Evolutionary conservation across 2,888 invertebrate species (phyloP).

Genomic region (Leptogaster cylindrica): DNA sequence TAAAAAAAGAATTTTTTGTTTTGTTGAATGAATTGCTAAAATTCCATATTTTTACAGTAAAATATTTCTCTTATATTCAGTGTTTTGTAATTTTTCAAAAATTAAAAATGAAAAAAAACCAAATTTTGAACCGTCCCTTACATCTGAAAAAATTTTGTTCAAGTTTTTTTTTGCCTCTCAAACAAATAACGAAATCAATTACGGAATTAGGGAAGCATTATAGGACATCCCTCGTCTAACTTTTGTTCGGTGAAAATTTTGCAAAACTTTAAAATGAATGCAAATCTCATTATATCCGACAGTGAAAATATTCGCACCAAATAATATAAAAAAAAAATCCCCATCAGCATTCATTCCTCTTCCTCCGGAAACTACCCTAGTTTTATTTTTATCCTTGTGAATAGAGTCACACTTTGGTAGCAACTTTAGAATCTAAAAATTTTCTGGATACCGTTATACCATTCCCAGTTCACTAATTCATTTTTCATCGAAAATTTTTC

Average conservation of each 20-base stretch:
- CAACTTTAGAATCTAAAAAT: not conserved
- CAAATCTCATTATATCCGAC: slow-evolving; percentile 33
- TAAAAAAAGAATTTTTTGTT: not conserved
- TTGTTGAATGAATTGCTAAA: too few species aligned
- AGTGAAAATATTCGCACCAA: slow-evolving; percentile 14
- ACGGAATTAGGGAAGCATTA: slow-evolving; percentile 14
- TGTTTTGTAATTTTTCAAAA: too few species aligned
- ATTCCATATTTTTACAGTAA: too few species aligned
- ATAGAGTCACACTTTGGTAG: slow-evolving; percentile 12
- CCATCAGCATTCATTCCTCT: too few species aligned
- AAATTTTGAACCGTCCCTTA: too few species aligned
- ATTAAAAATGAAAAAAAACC: too few species aligned
- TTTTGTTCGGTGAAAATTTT: slow-evolving; percentile 1
- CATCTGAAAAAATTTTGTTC: too few species aligned
- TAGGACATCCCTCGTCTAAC: not conserved
- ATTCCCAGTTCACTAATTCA: slow-evolving; percentile 27
- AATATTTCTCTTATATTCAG: too few species aligned
- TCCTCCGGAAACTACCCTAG: slow-evolving; percentile 14
- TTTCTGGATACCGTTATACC: too few species aligned
- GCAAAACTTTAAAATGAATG: slow-evolving; percentile 28
- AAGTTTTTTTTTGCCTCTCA: too few species aligned
- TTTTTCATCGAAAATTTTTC: slow-evolving; percentile 35
- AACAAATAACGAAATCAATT: slow-evolving; percentile 31
- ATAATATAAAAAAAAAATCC: too few species aligned
- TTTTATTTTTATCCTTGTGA: slow-evolving; percentile 5